phyloP scores from a whole-genome alignment of 2,113 vertebrate genomes.

The Hucho hucho region DNA sequence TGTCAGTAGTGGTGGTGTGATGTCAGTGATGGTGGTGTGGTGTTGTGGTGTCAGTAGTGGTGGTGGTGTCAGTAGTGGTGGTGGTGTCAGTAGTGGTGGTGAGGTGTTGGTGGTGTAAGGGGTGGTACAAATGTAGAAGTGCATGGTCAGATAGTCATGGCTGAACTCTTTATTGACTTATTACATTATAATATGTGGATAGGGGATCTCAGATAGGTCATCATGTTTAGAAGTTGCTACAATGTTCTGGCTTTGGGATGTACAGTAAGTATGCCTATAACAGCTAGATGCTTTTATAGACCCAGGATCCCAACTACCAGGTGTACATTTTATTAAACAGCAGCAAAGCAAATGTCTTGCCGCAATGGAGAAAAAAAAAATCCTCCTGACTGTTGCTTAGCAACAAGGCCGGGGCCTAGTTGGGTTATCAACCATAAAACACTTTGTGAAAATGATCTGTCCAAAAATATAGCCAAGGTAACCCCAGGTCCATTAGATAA shows the following conservation, averaged over 20 bases:
- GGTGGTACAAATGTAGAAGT: conserved; percentile 15
- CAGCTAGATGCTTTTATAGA: not conserved
- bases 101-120: no score
- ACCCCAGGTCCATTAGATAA: conserved; percentile 10
- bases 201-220: not conserved
- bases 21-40: no score
- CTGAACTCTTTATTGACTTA: not conserved
- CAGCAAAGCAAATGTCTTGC: conserved; percentile 39
- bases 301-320: conserved; percentile 16
- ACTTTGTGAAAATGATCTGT: conserved; percentile 34
- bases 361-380: conserved; percentile 52
- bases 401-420: conserved; percentile 56
- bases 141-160: not conserved
- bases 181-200: not conserved
- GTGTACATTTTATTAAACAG: conserved; percentile 34
- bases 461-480: conserved; percentile 23
- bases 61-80: no score
- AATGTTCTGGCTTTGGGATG: not conserved
- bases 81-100: no score
- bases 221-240: conserved; percentile 21
- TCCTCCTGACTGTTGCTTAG: conserved; percentile 63
- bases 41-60: no score
- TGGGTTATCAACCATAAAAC: conserved; percentile 33
- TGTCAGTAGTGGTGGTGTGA: no score
- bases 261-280: not conserved